A percentile compares a stretch with the other conserved stretches of the same genome.
phyloP scores from a whole-genome alignment of 2,888 invertebrate species.

The Stenichneumon culpator region DNA sequence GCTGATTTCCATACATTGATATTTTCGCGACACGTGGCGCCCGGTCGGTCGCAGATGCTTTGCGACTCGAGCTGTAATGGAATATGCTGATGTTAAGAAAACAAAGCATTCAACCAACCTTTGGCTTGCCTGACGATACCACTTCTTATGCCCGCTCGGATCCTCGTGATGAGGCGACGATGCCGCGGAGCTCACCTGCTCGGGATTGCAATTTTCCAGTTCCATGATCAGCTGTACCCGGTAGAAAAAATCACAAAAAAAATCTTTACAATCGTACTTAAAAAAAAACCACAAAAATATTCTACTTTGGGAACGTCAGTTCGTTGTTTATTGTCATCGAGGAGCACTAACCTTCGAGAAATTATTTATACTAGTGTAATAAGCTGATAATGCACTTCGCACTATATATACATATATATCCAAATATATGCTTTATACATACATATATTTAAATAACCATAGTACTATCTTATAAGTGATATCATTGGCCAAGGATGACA shows the following conservation, averaged over 20 bases:
- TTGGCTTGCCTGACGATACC: constrained; percentile 87
- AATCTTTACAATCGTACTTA: constrained; percentile 12
- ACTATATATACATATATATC: not conserved
- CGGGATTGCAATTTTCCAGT: constrained; percentile 78
- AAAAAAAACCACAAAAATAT: constrained; percentile 5
- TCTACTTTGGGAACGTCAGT: not conserved
- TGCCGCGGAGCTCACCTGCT: constrained; percentile 67
- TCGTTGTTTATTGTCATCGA: not conserved
- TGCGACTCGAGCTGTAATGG: not conserved
- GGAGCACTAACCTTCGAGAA: not conserved
- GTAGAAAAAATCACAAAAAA: constrained; percentile 36
- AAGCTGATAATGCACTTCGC: constrained; percentile 33
- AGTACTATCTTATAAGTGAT: not conserved
- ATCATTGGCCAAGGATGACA: constrained; percentile 2
- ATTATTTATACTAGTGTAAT: not conserved
- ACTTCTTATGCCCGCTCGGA: constrained; percentile 85
- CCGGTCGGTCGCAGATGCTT: not conserved
- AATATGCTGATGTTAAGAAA: constrained; percentile 14
- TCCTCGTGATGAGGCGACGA: constrained; percentile 79
- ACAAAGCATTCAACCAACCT: constrained; percentile 83
- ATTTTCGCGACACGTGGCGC: constrained; percentile 1
- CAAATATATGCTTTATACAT: not conserved
- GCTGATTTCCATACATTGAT: not conserved
- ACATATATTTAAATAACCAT: constrained; percentile 3
- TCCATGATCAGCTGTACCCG: constrained; percentile 78